Evolutionary conservation across 2,888 invertebrate genomes (phyloP).

Genomic region (Fabriciana adippe): DNA sequence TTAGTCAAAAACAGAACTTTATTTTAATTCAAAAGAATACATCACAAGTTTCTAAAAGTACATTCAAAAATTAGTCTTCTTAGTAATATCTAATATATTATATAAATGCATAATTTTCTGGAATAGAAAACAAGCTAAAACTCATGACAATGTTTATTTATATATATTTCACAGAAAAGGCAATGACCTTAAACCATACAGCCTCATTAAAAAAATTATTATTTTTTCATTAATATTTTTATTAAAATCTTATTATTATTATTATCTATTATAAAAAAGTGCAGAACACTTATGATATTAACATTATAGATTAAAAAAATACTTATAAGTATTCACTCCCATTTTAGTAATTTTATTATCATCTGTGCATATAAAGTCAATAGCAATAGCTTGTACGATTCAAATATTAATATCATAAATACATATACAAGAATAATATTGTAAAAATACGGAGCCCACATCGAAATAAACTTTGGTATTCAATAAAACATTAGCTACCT

Average conservation of each 20-base stretch:
- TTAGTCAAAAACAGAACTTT: slow-evolving; percentile 20
- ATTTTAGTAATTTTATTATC: no score
- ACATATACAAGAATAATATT: slow-evolving; percentile 17
- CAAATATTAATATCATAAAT: slow-evolving; percentile 8
- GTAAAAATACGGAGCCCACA: slow-evolving; percentile 12
- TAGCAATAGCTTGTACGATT: background rate
- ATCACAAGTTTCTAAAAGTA: slow-evolving; percentile 24
- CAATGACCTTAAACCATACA: background rate
- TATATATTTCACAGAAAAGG: background rate
- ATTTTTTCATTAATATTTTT: background rate
- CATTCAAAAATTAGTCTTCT: slow-evolving; percentile 31
- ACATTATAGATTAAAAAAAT: no score
- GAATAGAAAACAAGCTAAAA: slow-evolving; percentile 19
- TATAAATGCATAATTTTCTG: slow-evolving; percentile 33
- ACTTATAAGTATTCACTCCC: no score
- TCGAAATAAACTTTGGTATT: slow-evolving; percentile 35
- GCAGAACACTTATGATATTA: no score
- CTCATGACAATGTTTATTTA: background rate
- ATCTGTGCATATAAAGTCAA: no score
- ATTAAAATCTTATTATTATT: background rate
- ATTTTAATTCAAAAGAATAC: slow-evolving; percentile 24
- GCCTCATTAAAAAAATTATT: background rate
- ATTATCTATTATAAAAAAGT: background rate
- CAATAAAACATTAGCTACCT: slow-evolving; percentile 28
- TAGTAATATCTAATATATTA: background rate